A percentile compares a stretch with the other conserved stretches of the same genome.
These are phyloP conservation scores for Hirundo rustica DNA, from an alignment of 2,797 vertebrate genomes.

Conservation along the genomic window DNA sequence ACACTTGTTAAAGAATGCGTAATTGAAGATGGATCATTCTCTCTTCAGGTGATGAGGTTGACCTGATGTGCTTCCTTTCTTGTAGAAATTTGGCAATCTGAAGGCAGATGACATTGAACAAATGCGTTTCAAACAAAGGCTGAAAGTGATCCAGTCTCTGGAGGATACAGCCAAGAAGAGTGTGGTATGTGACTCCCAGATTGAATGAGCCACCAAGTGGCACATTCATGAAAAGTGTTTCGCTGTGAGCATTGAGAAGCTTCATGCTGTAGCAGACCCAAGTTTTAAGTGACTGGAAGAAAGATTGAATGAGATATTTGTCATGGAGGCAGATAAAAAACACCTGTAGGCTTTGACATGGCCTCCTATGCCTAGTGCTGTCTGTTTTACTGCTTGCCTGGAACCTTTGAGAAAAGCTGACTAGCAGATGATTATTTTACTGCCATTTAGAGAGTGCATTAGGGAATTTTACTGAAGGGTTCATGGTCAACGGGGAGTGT, in stretches of 20 bases:
- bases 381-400: neutral
- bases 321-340: neutral
- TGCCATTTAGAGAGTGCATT: neutral
- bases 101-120: conserved; percentile 92
- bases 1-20: neutral
- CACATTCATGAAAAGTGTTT: neutral
- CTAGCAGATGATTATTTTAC: neutral
- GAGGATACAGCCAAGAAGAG: conserved; percentile 97
- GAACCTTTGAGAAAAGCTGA: neutral
- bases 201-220: neutral
- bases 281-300: neutral
- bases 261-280: neutral
- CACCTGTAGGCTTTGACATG: neutral
- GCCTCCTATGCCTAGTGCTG: neutral
- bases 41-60: neutral
- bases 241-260: neutral
- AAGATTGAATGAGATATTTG: neutral
- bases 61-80: conserved; percentile 24
- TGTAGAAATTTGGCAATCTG: conserved; percentile 89
- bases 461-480: neutral
- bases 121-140: conserved; percentile 97
- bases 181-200: conserved; percentile 82
- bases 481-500: neutral
- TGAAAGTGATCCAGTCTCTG: conserved; percentile 97
- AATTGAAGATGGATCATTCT: neutral